Base-by-base conservation (phyloP, 2,888 invertebrate genomes). In the Netelia fuscicornis region DNA sequence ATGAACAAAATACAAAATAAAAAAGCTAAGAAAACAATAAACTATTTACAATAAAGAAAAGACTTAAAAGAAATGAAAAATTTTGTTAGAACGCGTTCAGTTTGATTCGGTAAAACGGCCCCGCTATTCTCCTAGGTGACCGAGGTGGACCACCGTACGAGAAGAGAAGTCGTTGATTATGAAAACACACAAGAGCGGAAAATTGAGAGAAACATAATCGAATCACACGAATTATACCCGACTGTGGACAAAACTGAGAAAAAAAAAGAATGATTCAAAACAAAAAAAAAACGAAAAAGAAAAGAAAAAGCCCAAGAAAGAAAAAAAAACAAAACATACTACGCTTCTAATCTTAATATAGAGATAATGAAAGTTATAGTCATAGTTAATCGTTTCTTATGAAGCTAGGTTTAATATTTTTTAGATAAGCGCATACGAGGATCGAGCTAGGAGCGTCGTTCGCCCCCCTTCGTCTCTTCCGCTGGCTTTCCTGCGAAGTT, bases 301-400 rank as follows among this genome's bases (percentile, higher is more conserved):
- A 86, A 20, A 89, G 90, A 89, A 86, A 84, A 89, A 37, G 37
- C 37, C 37, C 37, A 37, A 88, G 87, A 86, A 83, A 86, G 87
- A 85, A 87, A 86, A 87, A 82, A 80, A 86, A 87, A 81, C 87
- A 86, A 88, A 90, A 91, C 89, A 89, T 90, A 91, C 89, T 92
- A 92, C 92, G 92, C 92, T 92, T 92, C 89, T 92, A 92, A 91
- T 92, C 88, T 92, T 92, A 92, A 92, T 89, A 86, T 92, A 92
- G 90, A 90, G 87, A 91, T 90, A 91, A 91, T 89, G 88, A 92
- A 91, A 90, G 90, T 88, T 84, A 89, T 91, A 92, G 91, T 89
- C 90, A 89, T 91, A 92, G 90, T 90, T 89, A 79, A 89, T 88
- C 88, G 89, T 92, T 92, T 92, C 91, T 90, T 87, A 90, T 86